Conservation (phyloP, 2,888 invertebrate genomes). For the Andricus curvator region DNA sequence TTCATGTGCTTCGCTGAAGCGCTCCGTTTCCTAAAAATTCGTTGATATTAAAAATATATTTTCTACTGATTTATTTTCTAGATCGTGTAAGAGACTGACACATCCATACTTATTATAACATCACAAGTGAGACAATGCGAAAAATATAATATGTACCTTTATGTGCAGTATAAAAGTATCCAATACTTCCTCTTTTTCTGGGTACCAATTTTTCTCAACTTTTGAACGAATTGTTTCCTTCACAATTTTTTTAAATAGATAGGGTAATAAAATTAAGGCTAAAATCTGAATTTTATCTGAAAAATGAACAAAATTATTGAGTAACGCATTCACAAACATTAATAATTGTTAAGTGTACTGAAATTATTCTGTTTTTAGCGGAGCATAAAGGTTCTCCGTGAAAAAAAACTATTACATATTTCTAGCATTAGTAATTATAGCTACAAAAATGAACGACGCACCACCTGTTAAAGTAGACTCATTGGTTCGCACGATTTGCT, state of each 20-base stretch:
- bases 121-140: background rate
- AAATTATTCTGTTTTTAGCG: no score
- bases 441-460: no score
- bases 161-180: conserved; percentile 46
- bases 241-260: conserved; percentile 40
- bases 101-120: background rate
- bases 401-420: no score
- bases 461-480: no score
- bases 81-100: background rate
- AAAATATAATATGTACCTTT: conserved; percentile 37
- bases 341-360: no score
- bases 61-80: background rate
- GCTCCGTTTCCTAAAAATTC: background rate
- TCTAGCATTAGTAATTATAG: no score
- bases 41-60: background rate
- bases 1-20: background rate
- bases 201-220: conserved; percentile 43
- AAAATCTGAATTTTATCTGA: background rate
- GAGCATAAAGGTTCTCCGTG: no score
- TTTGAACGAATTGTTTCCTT: conserved; percentile 44
- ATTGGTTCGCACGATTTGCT: no score
- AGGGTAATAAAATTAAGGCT: conserved; percentile 44
- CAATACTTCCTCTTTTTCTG: conserved; percentile 42
- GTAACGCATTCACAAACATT: background rate
- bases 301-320: no score